A percentile compares a stretch with the other conserved stretches of the same genome.
Evolutionary conservation across 2,797 vertebrate genomes (phyloP).

Genomic region (Pogoniulus pusillus): DNA sequence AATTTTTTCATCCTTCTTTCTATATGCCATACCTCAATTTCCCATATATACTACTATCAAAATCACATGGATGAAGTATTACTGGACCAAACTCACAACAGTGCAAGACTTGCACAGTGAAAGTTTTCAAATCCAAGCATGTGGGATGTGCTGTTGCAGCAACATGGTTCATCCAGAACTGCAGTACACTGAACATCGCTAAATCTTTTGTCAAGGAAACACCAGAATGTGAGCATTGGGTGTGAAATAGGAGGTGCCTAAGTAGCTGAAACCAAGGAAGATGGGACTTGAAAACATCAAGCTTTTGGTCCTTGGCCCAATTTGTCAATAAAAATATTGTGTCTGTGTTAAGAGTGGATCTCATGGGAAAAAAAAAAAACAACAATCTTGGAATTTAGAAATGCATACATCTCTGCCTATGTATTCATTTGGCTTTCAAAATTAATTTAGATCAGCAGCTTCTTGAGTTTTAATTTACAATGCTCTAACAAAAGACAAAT

Average conservation of each 20-base stretch:
- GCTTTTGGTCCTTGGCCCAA: neutral
- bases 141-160: neutral
- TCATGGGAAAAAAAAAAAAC: neutral
- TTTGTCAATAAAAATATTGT: neutral
- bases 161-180: accelerated
- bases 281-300: neutral
- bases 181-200: neutral
- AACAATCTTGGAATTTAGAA: neutral
- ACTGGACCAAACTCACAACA: neutral
- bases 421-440: neutral
- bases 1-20: neutral
- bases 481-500: neutral
- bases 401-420: neutral
- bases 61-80: neutral
- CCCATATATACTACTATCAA: neutral
- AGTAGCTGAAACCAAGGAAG: neutral
- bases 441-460: neutral
- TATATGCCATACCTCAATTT: neutral
- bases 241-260: neutral
- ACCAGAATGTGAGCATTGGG: neutral
- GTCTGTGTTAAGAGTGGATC: neutral
- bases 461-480: neutral
- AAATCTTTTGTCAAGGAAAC: neutral
- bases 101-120: neutral
- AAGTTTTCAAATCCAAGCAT: neutral